These are phyloP conservation scores for Kryptolebias marmoratus DNA, from an alignment of 2,113 vertebrate species.

Conservation along the genomic window DNA sequence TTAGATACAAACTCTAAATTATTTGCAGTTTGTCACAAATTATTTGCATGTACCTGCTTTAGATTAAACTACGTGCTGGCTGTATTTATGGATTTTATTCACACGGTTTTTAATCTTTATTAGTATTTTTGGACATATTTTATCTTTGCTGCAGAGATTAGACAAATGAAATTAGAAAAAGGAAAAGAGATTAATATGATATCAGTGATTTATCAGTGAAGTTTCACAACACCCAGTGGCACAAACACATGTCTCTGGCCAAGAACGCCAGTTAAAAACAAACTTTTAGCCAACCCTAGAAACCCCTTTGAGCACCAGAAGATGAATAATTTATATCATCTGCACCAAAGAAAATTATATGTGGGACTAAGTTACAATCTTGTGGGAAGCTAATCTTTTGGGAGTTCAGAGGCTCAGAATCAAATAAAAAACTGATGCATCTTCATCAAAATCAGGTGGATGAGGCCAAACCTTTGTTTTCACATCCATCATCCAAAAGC, in stretches of 20 bases:
- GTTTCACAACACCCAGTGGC: not conserved
- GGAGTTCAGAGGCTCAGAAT: constrained; percentile 3
- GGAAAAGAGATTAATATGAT: not conserved
- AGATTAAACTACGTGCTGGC: no score
- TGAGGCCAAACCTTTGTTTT: not conserved
- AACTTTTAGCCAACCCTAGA: not conserved
- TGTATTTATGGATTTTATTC: not conserved
- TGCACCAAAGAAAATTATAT: constrained; percentile 14
- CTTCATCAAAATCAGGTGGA: constrained; percentile 5
- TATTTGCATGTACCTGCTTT: no score
- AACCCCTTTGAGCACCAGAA: not conserved
- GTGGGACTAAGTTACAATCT: constrained; percentile 19
- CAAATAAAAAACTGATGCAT: not conserved
- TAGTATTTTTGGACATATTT: not conserved
- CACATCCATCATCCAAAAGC: constrained; percentile 11
- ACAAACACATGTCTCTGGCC: not conserved
- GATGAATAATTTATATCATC: constrained; percentile 23
- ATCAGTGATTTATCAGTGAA: not conserved
- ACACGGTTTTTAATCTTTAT: not conserved
- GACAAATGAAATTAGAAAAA: not conserved
- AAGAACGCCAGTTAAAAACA: not conserved
- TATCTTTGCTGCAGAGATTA: not conserved
- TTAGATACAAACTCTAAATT: not conserved
- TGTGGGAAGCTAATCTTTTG: constrained; percentile 12
- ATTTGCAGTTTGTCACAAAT: not conserved